These are phyloP conservation scores for Parazoanthus swiftii DNA, from an alignment of 92 coral and sea anemone species.

Conservation along the genomic window DNA sequence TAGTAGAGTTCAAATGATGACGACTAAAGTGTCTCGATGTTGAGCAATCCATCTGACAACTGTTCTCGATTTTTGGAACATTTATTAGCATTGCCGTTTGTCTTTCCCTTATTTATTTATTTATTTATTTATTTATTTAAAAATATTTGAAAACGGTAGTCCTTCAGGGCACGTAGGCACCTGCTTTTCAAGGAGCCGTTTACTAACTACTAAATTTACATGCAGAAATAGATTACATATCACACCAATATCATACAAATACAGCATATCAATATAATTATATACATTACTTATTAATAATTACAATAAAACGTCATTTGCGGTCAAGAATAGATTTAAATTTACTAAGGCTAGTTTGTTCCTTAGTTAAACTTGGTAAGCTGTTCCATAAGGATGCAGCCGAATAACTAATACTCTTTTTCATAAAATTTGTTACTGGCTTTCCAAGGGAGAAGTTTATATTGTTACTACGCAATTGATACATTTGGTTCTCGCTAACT, in stretches of 20 bases:
- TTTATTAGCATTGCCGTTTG: no score
- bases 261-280: background rate
- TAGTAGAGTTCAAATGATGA: no score
- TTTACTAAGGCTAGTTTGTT: background rate
- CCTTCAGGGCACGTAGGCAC: constrained; percentile 11
- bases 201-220: constrained; percentile 1
- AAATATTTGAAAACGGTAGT: constrained; percentile 8
- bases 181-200: constrained; percentile 23
- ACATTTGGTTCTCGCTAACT: no score
- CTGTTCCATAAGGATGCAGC: no score
- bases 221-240: background rate
- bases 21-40: no score
- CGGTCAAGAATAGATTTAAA: constrained; percentile 11
- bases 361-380: background rate
- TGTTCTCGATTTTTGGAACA: no score
- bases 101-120: background rate
- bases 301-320: background rate
- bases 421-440: no score
- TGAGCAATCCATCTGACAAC: no score
- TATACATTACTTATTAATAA: background rate
- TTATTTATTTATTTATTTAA: background rate
- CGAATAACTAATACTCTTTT: no score
- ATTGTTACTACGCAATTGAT: no score
- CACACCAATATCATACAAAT: background rate
- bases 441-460: no score